Conservation (phyloP, 2,888 invertebrate genomes). For the Platerodrilus igneus region DNA sequence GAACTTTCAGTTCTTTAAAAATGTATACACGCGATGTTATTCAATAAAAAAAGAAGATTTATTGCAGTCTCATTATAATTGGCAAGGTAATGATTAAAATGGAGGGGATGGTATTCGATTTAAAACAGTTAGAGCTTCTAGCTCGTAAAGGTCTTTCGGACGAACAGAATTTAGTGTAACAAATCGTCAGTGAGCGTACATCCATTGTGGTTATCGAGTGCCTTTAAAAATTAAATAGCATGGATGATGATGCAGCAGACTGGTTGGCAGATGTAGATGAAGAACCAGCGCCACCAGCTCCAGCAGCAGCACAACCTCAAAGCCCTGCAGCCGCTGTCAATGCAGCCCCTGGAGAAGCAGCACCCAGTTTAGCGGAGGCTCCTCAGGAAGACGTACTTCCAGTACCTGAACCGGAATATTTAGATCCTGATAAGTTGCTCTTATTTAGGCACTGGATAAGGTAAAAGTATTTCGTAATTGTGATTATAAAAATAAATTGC, state of each 20-base stretch:
- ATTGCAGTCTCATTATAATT: conserved; percentile 36
- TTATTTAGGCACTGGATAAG: conserved; percentile 81
- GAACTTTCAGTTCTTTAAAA: conserved; percentile 2
- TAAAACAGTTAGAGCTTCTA: conserved; percentile 41
- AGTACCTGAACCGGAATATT: conserved; percentile 42
- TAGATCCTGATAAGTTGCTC: conserved; percentile 62
- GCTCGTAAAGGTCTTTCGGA: conserved; percentile 32
- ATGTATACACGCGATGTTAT: conserved; percentile 1
- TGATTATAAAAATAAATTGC: background rate
- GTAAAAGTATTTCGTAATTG: conserved; percentile 40
- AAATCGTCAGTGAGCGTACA: conserved; percentile 14
- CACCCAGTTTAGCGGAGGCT: conserved; percentile 33
- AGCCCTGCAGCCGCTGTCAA: conserved; percentile 32
- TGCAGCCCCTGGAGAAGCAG: conserved; percentile 36
- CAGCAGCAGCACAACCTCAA: conserved; percentile 18
- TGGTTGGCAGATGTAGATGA: conserved; percentile 35
- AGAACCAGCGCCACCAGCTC: conserved; percentile 24
- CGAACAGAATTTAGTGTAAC: conserved; percentile 22
- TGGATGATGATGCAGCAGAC: conserved; percentile 36
- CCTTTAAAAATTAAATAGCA: conserved; percentile 15
- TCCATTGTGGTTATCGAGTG: conserved; percentile 4
- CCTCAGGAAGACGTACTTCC: conserved; percentile 48
- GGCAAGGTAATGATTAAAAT: conserved; percentile 39
- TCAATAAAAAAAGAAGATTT: conserved; percentile 28
- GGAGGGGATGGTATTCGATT: conserved; percentile 36